These are phyloP conservation scores for Eclectus roratus DNA, from an alignment of 2,113 vertebrate genomes.

Conservation along the genomic window DNA sequence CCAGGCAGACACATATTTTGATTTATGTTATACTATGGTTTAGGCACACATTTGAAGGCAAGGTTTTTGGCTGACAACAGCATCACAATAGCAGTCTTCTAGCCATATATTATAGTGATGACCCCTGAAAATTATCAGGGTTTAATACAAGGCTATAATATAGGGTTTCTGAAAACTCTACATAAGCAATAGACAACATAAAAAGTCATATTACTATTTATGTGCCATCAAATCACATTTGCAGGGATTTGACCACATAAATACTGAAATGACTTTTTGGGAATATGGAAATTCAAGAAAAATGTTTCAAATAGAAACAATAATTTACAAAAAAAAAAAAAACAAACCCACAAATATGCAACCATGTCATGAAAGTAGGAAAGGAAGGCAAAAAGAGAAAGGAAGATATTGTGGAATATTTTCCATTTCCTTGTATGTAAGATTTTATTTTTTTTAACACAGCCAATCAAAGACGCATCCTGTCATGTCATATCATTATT, in stretches of 20 bases:
- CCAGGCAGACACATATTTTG: slow-evolving; percentile 53
- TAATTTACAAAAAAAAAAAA: slow-evolving; percentile 70
- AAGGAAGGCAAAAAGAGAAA: background rate
- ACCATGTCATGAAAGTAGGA: background rate
- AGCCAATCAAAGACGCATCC: slow-evolving; percentile 19
- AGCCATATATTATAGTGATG: slow-evolving; percentile 53
- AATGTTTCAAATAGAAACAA: slow-evolving; percentile 67
- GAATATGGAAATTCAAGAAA: slow-evolving; percentile 73
- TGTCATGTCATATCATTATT: slow-evolving; percentile 59
- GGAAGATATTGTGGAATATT: slow-evolving; percentile 4
- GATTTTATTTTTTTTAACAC: background rate
- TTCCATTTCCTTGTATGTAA: background rate
- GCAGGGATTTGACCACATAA: slow-evolving; percentile 62
- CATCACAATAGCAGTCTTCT: slow-evolving; percentile 60
- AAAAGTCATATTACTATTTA: slow-evolving; percentile 68
- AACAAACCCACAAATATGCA: slow-evolving; percentile 62
- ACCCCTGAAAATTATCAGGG: slow-evolving; percentile 56
- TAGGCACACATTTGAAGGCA: slow-evolving; percentile 65
- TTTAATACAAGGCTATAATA: slow-evolving; percentile 46
- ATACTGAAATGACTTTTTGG: slow-evolving; percentile 70
- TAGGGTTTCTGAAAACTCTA: slow-evolving; percentile 61
- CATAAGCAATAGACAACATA: slow-evolving; percentile 57
- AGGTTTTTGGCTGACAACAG: slow-evolving; percentile 69
- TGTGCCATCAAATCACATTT: slow-evolving; percentile 63
- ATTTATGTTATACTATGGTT: slow-evolving; percentile 58